These are phyloP conservation scores for Globodera ellingtonae DNA, from an alignment of 1,140 invertebrate species.

Conservation along the genomic window DNA sequence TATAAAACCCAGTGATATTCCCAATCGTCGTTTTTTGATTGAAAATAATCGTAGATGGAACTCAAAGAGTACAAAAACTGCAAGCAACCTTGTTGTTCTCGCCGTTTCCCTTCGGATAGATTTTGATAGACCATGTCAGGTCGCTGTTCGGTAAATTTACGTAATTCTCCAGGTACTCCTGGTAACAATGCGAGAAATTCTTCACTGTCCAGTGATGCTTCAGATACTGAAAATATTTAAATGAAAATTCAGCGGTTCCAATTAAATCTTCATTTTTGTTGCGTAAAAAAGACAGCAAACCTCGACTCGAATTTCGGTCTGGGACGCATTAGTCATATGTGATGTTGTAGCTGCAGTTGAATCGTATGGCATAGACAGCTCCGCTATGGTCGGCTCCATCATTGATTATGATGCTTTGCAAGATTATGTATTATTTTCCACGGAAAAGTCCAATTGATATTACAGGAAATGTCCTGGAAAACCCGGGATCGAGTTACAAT, in stretches of 20 bases:
- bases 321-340: slow-evolving; percentile 58
- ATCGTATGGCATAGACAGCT: slow-evolving; percentile 43
- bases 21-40: slow-evolving; percentile 39
- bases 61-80: neutral
- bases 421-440: too few relatives aligned
- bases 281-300: slow-evolving; percentile 32
- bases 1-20: slow-evolving; percentile 28
- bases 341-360: slow-evolving; percentile 32
- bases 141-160: slow-evolving; percentile 59
- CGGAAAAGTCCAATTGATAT: too few relatives aligned
- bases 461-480: too few relatives aligned
- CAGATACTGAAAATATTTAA: slow-evolving; percentile 47
- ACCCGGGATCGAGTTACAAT: too few relatives aligned
- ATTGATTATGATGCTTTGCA: neutral
- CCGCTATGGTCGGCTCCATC: slow-evolving; percentile 46
- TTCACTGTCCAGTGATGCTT: slow-evolving; percentile 64
- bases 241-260: neutral
- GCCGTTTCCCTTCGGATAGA: slow-evolving; percentile 64
- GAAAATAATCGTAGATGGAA: too few relatives aligned
- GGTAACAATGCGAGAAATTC: slow-evolving; percentile 57
- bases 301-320: slow-evolving; percentile 62
- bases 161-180: slow-evolving; percentile 64
- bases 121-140: slow-evolving; percentile 65
- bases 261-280: slow-evolving; percentile 10
- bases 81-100: slow-evolving; percentile 46